Evolutionary conservation across 2,797 vertebrate species (phyloP).

Genomic region (Pseudochirops cupreus): DNA sequence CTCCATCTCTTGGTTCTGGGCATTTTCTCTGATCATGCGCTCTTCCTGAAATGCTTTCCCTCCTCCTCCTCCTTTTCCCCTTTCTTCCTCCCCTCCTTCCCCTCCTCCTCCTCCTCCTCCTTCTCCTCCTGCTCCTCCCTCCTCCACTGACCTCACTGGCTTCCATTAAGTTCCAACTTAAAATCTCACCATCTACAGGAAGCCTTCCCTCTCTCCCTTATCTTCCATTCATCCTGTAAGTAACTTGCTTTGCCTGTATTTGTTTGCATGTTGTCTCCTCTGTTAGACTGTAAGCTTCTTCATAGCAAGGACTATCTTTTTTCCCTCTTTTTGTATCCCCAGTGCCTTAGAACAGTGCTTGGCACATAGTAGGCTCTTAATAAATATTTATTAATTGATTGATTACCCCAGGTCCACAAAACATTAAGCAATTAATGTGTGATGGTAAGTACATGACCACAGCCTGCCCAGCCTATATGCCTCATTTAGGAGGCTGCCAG

Average conservation of each 20-base stretch:
- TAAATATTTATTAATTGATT: neutral
- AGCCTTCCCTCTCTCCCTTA: neutral
- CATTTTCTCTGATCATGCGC: neutral
- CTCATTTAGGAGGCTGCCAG: neutral
- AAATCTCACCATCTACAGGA: neutral
- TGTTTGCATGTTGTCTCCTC: neutral
- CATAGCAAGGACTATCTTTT: neutral
- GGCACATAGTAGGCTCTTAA: neutral
- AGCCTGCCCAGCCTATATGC: neutral
- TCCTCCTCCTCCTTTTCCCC: neutral
- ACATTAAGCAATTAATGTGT: neutral
- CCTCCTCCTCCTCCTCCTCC: too few relatives aligned
- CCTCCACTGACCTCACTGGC: neutral
- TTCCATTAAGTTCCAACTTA: neutral
- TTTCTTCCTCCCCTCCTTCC: too few relatives aligned
- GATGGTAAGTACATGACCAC: neutral
- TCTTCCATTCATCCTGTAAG: neutral
- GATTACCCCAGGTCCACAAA: neutral
- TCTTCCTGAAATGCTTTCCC: neutral
- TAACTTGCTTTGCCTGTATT: neutral
- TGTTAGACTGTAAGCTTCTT: neutral
- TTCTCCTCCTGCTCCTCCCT: too few relatives aligned
- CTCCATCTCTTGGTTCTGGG: neutral
- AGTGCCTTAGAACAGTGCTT: neutral
- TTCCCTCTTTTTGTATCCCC: neutral